These are phyloP conservation scores for Itoplectis maculator DNA, from an alignment of 2,888 invertebrate species.

Conservation along the genomic window DNA sequence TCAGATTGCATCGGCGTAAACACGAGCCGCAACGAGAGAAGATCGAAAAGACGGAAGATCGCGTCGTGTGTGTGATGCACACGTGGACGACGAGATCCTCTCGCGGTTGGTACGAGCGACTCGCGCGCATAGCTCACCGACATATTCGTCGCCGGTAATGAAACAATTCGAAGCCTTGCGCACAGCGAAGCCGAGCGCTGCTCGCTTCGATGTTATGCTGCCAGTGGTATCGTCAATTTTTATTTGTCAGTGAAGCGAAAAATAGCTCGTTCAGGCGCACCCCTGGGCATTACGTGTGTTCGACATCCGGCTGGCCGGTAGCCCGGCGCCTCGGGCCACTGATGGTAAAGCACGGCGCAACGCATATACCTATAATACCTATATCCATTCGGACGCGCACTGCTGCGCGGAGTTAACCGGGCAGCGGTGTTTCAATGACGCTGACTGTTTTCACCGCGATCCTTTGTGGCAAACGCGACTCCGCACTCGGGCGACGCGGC, in stretches of 20 bases:
- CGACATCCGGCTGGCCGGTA: constrained; percentile 66
- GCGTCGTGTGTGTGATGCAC: too few species aligned
- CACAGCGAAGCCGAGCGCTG: constrained; percentile 20
- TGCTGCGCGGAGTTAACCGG: constrained; percentile 10
- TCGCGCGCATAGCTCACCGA: neutral
- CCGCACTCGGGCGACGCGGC: neutral
- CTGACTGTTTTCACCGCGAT: neutral
- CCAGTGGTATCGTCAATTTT: constrained; percentile 79
- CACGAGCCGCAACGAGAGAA: too few species aligned
- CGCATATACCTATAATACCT: too few species aligned
- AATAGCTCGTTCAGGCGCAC: constrained; percentile 81
- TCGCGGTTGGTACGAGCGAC: neutral
- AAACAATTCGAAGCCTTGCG: constrained; percentile 45
- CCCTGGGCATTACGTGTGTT: constrained; percentile 71
- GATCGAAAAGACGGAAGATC: too few species aligned
- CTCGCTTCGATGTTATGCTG: constrained; percentile 65
- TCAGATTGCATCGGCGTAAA: too few species aligned
- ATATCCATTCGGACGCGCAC: constrained; percentile 56
- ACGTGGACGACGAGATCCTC: too few species aligned
- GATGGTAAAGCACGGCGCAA: constrained; percentile 51
- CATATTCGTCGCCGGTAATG: constrained; percentile 17
- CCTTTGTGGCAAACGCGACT: neutral
- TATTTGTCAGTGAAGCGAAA: constrained; percentile 84
- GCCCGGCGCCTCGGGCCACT: constrained; percentile 42
- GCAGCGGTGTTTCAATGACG: neutral